Evolutionary conservation across 1,140 invertebrate genomes (phyloP).

Genomic region (Ceratoteleas bidentatus): DNA sequence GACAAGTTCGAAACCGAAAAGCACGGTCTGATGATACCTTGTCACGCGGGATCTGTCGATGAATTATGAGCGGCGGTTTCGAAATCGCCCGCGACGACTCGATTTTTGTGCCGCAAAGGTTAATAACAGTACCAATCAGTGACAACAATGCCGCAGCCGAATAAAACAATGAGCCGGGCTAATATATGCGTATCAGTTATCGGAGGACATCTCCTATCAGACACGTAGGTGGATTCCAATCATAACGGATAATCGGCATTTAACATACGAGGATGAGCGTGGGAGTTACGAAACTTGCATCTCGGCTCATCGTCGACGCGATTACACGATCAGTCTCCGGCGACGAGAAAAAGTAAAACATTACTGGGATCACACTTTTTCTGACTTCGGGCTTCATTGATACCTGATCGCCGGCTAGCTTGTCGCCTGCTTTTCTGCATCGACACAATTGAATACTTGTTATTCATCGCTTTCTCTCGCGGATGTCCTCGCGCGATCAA

Average conservation of each 20-base stretch:
- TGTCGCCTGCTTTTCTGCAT: constrained; percentile 2
- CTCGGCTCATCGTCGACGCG: constrained; percentile 51
- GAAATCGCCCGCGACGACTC: constrained; percentile 16
- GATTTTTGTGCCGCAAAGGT: constrained; percentile 18
- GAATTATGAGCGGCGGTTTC: constrained; percentile 7
- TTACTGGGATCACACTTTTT: constrained; percentile 18
- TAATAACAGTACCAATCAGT: constrained; percentile 42
- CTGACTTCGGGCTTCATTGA: constrained; percentile 12
- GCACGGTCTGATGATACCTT: constrained; percentile 14
- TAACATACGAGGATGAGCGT: constrained; percentile 60
- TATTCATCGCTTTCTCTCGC: background rate
- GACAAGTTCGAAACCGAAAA: constrained; percentile 11
- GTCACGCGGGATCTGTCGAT: constrained; percentile 12
- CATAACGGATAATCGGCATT: constrained; percentile 66
- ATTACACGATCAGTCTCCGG: constrained; percentile 34
- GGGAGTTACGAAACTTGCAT: constrained; percentile 60
- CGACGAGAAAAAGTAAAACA: constrained; percentile 40
- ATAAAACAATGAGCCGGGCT: constrained; percentile 50
- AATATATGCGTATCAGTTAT: constrained; percentile 62
- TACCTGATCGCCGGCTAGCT: constrained; percentile 20
- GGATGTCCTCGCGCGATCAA: background rate
- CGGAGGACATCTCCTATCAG: constrained; percentile 53
- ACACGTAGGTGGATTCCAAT: constrained; percentile 59
- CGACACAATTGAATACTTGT: background rate
- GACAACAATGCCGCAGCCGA: constrained; percentile 17